These are phyloP conservation scores for Tetranychus piercei DNA, from an alignment of 2,888 invertebrate species.

Conservation along the genomic window DNA sequence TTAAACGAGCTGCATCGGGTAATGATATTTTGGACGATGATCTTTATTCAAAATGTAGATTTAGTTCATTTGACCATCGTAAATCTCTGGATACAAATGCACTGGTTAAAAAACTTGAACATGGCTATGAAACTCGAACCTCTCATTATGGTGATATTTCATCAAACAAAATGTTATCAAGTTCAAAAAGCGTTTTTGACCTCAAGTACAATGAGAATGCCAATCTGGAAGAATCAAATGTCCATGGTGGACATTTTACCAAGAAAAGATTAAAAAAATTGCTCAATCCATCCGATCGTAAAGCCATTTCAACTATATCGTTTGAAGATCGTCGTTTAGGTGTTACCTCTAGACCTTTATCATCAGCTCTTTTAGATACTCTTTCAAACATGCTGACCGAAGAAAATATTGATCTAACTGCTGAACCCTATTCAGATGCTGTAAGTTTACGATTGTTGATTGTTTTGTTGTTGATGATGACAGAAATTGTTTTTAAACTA, in stretches of 20 bases:
- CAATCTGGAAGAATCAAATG: not conserved
- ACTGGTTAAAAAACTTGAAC: slow-evolving; percentile 5
- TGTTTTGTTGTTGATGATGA: not conserved
- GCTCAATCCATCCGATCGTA: not conserved
- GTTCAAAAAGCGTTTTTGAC: slow-evolving; percentile 6
- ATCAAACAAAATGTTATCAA: not conserved
- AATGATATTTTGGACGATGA: not conserved
- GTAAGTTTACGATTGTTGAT: slow-evolving; percentile 25
- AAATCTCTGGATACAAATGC: slow-evolving; percentile 6
- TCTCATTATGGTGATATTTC: not conserved
- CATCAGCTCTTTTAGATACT: slow-evolving; percentile 22
- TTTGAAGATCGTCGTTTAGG: not conserved
- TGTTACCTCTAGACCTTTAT: slow-evolving; percentile 19
- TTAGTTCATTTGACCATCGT: not conserved
- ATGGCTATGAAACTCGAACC: slow-evolving; percentile 6
- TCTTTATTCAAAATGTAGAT: not conserved
- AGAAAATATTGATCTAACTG: slow-evolving; percentile 32
- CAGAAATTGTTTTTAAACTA: not conserved
- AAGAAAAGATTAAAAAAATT: slow-evolving; percentile 6
- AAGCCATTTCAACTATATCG: not conserved
- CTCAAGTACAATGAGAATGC: not conserved
- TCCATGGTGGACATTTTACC: not conserved
- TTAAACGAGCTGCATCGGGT: slow-evolving; percentile 7
- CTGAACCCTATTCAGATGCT: slow-evolving; percentile 32
- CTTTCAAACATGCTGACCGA: slow-evolving; percentile 30